Conservation (phyloP, 2,888 invertebrate genomes). For the Syrista parreyssii region DNA sequence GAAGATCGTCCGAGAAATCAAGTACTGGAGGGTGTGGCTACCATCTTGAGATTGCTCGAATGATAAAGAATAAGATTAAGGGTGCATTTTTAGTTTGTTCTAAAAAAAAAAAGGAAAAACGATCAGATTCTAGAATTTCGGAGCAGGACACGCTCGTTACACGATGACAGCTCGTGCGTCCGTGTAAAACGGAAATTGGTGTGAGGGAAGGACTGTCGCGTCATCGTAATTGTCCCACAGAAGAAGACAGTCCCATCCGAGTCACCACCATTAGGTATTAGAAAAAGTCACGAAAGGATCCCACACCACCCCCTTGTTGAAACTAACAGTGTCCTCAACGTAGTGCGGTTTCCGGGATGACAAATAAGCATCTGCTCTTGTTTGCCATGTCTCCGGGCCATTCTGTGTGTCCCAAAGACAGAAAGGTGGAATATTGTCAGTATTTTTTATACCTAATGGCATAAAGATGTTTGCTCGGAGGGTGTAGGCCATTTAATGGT, state of each 20-base stretch:
- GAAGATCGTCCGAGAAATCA: neutral
- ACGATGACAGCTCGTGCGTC: neutral
- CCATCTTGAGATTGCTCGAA: neutral
- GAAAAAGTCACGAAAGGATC: neutral
- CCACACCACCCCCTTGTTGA: neutral
- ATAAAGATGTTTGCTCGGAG: neutral
- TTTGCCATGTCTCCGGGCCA: neutral
- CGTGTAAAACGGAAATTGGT: neutral
- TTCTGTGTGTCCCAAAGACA: neutral
- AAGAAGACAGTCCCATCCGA: neutral
- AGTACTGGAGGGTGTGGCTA: neutral
- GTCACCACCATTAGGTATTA: neutral
- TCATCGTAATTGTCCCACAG: neutral
- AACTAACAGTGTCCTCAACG: neutral
- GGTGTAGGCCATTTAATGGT: neutral
- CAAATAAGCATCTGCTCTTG: slow-evolving; percentile 3
- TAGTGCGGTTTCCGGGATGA: neutral
- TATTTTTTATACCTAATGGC: slow-evolving; percentile 5
- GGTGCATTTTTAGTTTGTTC: neutral
- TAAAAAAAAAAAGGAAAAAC: neutral
- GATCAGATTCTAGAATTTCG: neutral
- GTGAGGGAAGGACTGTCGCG: neutral
- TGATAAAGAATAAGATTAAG: neutral
- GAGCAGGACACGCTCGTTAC: neutral
- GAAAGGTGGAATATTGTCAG: slow-evolving; percentile 1